Percentiles rank a stretch among this genome's conserved stretches.
These are phyloP conservation scores for Syrphus vitripennis DNA, from an alignment of 2,888 invertebrate species.

Conservation along the genomic window DNA sequence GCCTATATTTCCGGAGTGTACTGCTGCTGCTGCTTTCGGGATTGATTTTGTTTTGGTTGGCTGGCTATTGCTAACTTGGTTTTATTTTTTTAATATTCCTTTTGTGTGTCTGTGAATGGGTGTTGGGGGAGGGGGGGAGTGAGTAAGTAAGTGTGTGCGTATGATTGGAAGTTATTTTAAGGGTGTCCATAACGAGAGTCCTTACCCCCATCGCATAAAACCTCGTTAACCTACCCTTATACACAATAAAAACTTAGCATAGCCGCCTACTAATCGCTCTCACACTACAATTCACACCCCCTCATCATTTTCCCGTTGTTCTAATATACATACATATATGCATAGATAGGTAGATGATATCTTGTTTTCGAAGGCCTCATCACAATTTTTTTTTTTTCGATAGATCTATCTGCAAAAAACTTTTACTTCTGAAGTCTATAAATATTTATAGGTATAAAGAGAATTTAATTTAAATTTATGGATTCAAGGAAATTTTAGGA, in stretches of 20 bases:
- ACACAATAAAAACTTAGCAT: background rate
- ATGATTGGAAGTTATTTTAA: background rate
- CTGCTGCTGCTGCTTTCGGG: slow-evolving; percentile 26
- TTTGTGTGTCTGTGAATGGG: slow-evolving; percentile 17
- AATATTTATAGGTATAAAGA: no score
- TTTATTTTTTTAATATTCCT: slow-evolving; percentile 17
- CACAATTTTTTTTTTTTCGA: background rate
- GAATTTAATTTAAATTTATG: no score
- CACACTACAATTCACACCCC: background rate
- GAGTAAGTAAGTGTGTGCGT: background rate
- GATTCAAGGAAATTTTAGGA: no score
- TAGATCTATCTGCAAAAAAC: no score
- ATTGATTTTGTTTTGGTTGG: slow-evolving; percentile 67
- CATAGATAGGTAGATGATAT: background rate
- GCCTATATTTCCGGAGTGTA: slow-evolving; percentile 24
- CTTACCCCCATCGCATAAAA: background rate
- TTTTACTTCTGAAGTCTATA: no score
- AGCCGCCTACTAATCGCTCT: background rate
- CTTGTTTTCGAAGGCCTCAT: background rate
- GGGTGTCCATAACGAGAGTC: slow-evolving; percentile 28
- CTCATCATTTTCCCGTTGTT: background rate
- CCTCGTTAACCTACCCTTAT: background rate
- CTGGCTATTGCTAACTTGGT: slow-evolving; percentile 51
- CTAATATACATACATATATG: background rate
- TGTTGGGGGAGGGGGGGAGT: background rate